Base-by-base conservation (phyloP, 2,797 vertebrate species). In the Salarias fasciatus region DNA sequence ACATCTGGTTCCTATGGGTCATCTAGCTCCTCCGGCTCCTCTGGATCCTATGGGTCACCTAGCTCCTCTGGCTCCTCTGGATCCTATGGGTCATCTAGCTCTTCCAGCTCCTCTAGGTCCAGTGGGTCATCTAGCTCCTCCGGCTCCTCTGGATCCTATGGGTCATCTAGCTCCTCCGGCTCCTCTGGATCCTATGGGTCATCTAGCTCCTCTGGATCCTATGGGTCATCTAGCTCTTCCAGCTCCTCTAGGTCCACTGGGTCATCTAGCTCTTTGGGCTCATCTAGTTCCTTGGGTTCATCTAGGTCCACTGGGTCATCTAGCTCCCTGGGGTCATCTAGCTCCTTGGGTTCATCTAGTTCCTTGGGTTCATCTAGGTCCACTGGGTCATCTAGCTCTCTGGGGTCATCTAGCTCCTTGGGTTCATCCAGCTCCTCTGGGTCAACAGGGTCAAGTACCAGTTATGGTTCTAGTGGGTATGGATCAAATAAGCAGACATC, bases 231-330 rank as follows among this genome's bases (percentile, higher is more conserved):
- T n/a, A n/a, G n/a, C n/a, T n/a, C n/a, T n/a, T n/a, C 18, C 18
- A 11, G 35, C 8, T 36, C 77, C 0, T 50, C 60, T 24, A 57
- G 51, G 0, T 63, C 77, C 1, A n/a, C 56, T 33, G 49, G 59
- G 6, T 57, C 69, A 75, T n/a, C 18, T 18, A 11, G 35, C 8
- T 36, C 77, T 0, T 10, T 60, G 30, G 42, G 43, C 8, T 14
- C n/a, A n/a, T n/a, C n/a, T n/a, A n/a, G n/a, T n/a, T n/a, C n/a
- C n/a, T n/a, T n/a, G n/a, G n/a, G n/a, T n/a, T n/a, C n/a, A n/a
- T 50, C 60, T 24, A 57, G 51, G 0, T 63, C 77, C 1, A n/a
- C 56, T 33, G 49, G 59, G 6, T 57, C 69, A 75, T n/a, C 18
- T 18, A 11, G 35, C 8, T 36, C 77, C 0, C 50, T 60, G 24